These are phyloP conservation scores for Trachelus troglodyta DNA, from an alignment of 2,888 invertebrate species.

Conservation along the genomic window DNA sequence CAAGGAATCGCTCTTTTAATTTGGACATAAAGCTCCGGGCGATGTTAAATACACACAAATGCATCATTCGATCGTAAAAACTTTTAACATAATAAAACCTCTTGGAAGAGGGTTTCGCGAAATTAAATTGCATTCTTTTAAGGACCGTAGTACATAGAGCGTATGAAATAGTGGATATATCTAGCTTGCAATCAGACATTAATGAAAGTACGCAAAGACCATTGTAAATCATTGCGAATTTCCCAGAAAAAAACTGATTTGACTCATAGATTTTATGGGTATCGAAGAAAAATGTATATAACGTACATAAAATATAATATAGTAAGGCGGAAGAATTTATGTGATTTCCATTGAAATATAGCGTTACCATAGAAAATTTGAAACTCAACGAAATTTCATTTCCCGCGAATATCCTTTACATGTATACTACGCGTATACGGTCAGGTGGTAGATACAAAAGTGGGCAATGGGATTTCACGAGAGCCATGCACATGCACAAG, in stretches of 20 bases:
- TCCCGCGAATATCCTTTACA: background rate
- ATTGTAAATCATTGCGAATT: background rate
- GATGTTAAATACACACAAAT: background rate
- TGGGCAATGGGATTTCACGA: background rate
- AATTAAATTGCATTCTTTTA: conserved; percentile 33
- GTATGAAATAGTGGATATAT: background rate
- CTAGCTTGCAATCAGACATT: background rate
- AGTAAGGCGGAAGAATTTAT: background rate
- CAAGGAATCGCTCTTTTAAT: background rate
- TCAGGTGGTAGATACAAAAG: background rate
- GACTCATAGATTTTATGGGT: background rate
- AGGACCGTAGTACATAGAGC: conserved; percentile 20
- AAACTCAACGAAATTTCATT: background rate
- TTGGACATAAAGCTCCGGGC: background rate
- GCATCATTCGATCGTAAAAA: background rate
- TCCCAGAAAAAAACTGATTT: too few species aligned
- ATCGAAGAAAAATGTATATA: too few species aligned
- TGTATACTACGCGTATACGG: background rate
- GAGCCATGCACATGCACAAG: background rate
- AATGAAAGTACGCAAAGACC: too few species aligned
- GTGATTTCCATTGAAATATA: background rate
- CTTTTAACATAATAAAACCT: background rate
- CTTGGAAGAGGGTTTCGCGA: conserved; percentile 19
- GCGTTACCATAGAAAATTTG: background rate
- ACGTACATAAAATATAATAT: background rate